These are phyloP conservation scores for Vireo altiloquus DNA, from an alignment of 2,113 vertebrate genomes.

Conservation along the genomic window DNA sequence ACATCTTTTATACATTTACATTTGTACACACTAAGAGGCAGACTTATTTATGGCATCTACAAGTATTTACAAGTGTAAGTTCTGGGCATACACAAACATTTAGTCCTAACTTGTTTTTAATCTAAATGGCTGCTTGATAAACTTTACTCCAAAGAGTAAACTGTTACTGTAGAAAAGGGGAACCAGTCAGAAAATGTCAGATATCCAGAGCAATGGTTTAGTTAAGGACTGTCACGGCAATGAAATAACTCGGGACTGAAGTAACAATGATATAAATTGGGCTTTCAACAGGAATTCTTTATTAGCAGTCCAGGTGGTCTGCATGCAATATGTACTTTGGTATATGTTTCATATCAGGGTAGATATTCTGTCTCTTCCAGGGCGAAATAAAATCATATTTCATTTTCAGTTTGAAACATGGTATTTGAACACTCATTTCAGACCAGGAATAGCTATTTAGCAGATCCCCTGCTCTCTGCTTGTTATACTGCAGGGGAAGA, in stretches of 20 bases:
- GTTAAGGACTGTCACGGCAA: background rate
- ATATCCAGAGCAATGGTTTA: background rate
- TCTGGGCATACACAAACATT: background rate
- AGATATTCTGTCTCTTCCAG: background rate
- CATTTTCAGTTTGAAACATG: background rate
- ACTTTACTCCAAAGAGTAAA: background rate
- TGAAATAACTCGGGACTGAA: background rate
- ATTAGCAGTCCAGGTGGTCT: background rate
- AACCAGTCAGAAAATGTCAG: background rate
- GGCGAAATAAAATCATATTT: background rate
- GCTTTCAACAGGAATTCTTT: background rate
- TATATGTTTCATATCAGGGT: background rate
- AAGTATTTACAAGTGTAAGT: background rate
- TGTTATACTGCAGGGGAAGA: background rate
- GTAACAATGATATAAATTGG: background rate
- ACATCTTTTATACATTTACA: background rate
- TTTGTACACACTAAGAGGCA: background rate
- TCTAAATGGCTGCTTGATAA: background rate
- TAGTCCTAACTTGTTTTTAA: background rate
- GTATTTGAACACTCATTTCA: background rate
- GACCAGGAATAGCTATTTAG: background rate
- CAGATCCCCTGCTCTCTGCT: background rate
- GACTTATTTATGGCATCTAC: background rate
- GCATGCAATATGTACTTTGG: background rate
- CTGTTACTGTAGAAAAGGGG: background rate